Evolutionary conservation across 2,888 invertebrate genomes (phyloP), one percentile per base, ranked within the genome.

Genomic region (Rhagium mordax): DNA sequence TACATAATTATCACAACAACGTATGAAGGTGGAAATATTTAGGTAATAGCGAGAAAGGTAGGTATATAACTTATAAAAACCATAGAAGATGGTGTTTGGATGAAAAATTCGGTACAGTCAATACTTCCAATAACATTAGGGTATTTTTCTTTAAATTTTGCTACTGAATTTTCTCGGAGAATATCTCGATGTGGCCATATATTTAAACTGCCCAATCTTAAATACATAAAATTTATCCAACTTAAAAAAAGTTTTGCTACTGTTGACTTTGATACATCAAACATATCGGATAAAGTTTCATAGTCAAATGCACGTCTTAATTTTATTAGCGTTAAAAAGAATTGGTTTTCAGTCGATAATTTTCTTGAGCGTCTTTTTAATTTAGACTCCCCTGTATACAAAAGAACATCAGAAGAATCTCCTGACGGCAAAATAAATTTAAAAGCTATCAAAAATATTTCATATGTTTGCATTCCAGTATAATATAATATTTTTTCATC

Each of bases 71-170:
- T n/a, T n/a, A n/a, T n/a, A n/a, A n/a, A 7, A 33, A 5, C 33
- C 33, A 33, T 51, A 53, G 76, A 78, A 15, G 72, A 70, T 10
- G 77, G 70, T 53, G 59, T 70, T 67, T 79, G 72, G 15, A 78
- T 70, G 7, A 47, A 18, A 21, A 79, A 75, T 70, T 72, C 67
- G 13, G 72, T 72, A 48, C 72, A 72, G 51, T 80, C 77, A 41
- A 71, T 74, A 41, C 78, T 75, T 16, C 77, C 78, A 13, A 79
- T 57, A 2, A 79, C 74, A 27, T 78, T 76, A 5, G 60, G 47
- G 16, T 68, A 62, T 20, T 68, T 77, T 33, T 10, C 6, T 33
- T 33, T 33, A 7, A 33, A 33, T 5, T 33, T 5, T 49, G 20
- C 47, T 4, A 75, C 75, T 24, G 74, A 60, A 57, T 76, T 76